Conservation (phyloP, 2,113 vertebrate genomes). For the Neomonachus schauinslandi region DNA sequence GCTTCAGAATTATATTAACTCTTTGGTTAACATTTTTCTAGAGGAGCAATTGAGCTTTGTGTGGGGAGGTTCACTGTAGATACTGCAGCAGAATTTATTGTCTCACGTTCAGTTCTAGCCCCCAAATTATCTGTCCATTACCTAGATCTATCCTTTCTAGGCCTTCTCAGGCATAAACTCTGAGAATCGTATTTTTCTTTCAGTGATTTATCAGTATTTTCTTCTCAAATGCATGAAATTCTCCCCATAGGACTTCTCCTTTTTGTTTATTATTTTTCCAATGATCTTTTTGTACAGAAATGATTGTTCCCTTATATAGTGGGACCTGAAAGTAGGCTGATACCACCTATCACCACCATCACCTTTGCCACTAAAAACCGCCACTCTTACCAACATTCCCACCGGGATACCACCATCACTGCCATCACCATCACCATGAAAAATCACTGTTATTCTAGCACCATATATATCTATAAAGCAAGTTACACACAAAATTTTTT, state of each 20-base stretch:
- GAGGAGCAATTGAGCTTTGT: background rate
- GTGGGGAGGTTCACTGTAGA: background rate
- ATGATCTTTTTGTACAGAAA: background rate
- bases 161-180: background rate
- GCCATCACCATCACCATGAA: background rate
- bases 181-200: background rate
- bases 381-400: accelerated
- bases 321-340: background rate
- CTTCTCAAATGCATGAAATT: background rate
- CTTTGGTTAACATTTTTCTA: background rate
- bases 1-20: background rate
- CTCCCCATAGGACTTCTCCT: background rate
- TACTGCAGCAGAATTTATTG: background rate
- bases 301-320: background rate
- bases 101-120: background rate
- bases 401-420: accelerated
- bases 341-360: background rate
- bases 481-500: background rate
- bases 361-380: background rate
- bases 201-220: background rate
- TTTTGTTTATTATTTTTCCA: background rate
- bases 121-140: background rate
- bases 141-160: background rate
- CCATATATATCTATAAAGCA: accelerated
- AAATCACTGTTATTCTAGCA: background rate